Conservation (phyloP, 2,113 vertebrate genomes). For the Anhinga anhinga region DNA sequence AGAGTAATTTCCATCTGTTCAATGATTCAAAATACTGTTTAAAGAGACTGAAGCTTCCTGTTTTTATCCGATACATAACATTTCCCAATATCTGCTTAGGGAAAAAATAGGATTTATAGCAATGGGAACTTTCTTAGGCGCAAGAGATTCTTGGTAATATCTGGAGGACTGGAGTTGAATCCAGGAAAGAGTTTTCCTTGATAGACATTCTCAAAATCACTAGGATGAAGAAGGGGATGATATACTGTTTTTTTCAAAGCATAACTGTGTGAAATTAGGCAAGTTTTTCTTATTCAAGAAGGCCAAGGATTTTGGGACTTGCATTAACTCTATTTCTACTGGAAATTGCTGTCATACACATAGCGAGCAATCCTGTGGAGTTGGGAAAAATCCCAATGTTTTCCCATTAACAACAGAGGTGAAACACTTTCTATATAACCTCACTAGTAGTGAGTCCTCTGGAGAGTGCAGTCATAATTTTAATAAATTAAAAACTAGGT, state of each 20-base stretch:
- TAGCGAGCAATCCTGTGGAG: not conserved
- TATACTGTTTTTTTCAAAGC: not conserved
- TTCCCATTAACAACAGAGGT: not conserved
- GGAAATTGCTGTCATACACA: not conserved
- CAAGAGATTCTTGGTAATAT: not conserved
- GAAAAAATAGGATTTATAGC: not conserved
- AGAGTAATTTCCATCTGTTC: not conserved
- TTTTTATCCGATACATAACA: not conserved
- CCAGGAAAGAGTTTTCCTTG: not conserved
- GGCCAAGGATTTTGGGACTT: not conserved
- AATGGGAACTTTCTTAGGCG: not conserved
- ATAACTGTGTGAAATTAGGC: not conserved
- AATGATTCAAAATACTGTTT: not conserved
- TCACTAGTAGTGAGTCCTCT: not conserved
- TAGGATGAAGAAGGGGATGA: not conserved
- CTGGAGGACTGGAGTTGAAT: not conserved
- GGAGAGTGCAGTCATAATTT: not conserved
- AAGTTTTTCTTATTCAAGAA: not conserved
- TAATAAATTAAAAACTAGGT: not conserved
- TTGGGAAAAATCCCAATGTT: not conserved
- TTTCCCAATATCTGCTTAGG: not conserved
- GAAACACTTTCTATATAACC: not conserved
- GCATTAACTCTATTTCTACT: not conserved
- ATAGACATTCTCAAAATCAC: not conserved
- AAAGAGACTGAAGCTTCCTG: not conserved